A percentile compares a stretch with the other conserved stretches of the same genome.
phyloP scores from a whole-genome alignment of 2,797 vertebrate species.

The Falco biarmicus region DNA sequence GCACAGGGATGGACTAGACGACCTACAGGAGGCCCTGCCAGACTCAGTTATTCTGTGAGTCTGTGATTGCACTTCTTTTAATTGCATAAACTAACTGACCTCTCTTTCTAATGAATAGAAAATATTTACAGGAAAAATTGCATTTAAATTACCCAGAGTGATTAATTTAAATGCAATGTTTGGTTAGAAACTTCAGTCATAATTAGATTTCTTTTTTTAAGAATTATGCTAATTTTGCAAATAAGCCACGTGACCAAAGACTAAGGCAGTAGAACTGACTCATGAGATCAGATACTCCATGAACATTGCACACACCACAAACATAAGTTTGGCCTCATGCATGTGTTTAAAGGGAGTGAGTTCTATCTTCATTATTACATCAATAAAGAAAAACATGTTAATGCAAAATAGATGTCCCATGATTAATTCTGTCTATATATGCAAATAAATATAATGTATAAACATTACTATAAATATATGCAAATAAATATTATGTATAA shows the following conservation, averaged over 20 bases:
- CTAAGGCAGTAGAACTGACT: constrained; percentile 15
- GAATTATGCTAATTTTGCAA: constrained; percentile 34
- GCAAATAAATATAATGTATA: background rate
- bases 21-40: too few species aligned
- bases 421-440: background rate
- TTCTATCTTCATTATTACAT: background rate
- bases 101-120: constrained; percentile 56
- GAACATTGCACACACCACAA: background rate
- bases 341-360: background rate
- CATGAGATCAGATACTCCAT: background rate
- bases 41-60: background rate
- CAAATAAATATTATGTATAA: too few species aligned
- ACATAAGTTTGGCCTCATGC: background rate
- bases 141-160: constrained; percentile 49
- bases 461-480: background rate
- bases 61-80: background rate
- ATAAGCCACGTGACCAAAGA: constrained; percentile 29
- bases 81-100: constrained; percentile 58
- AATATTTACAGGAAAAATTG: constrained; percentile 64
- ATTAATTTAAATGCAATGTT: constrained; percentile 58
- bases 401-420: background rate
- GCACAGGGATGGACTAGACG: background rate
- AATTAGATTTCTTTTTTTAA: constrained; percentile 43
- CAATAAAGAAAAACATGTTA: background rate
- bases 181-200: constrained; percentile 56